phyloP scores from a whole-genome alignment of 2,113 vertebrate genomes.

The Parus major region DNA sequence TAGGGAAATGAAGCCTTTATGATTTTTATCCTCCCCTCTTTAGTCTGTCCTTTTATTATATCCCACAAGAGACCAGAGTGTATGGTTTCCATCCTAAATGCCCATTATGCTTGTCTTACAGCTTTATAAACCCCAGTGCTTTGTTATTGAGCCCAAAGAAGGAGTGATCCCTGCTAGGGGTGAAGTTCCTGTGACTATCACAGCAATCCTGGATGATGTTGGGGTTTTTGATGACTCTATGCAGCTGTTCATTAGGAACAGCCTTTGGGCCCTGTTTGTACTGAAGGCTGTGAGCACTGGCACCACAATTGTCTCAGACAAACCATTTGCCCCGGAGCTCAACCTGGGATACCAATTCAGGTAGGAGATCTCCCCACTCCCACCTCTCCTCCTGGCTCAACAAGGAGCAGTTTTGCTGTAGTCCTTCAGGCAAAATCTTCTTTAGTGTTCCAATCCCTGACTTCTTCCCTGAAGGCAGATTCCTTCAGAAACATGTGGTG shows the following conservation, averaged over 20 bases:
- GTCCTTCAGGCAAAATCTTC: not conserved
- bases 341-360: constrained; percentile 85
- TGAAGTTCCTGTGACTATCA: constrained; percentile 71
- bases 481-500: not conserved
- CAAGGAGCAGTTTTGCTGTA: not conserved
- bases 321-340: constrained; percentile 77
- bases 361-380: constrained; percentile 55
- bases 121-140: constrained; percentile 68
- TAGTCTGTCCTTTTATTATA: not conserved
- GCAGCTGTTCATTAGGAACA: constrained; percentile 71
- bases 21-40: not conserved
- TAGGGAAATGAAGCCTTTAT: not conserved
- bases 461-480: not conserved
- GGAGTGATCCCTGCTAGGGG: constrained; percentile 77
- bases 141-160: constrained; percentile 77
- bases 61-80: not conserved
- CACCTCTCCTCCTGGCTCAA: rapidly evolving
- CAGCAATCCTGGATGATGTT: constrained; percentile 80
- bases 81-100: not conserved
- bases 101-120: constrained; percentile 51
- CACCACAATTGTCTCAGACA: constrained; percentile 84
- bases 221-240: constrained; percentile 74
- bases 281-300: constrained; percentile 80
- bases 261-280: constrained; percentile 50
- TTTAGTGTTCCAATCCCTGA: not conserved